Conservation (phyloP, 2,797 vertebrate genomes). For the Luscinia megarhynchos region DNA sequence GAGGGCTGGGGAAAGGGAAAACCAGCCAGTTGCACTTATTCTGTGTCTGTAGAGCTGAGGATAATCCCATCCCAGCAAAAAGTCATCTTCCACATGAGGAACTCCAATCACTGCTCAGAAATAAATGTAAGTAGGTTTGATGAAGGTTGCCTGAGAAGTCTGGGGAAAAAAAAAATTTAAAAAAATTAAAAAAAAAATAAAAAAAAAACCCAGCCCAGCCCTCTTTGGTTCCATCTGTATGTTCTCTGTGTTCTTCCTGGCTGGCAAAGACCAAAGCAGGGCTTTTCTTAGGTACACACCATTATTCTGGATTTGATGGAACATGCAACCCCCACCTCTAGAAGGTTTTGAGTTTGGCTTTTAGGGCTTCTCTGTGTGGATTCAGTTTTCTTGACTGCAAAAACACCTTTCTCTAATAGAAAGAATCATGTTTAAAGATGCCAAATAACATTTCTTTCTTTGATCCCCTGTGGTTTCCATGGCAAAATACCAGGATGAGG, state of each 20-base stretch:
- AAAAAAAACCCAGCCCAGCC: neutral
- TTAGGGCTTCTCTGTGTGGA: neutral
- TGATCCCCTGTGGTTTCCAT: neutral
- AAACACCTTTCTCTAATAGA: neutral
- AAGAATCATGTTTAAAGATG: neutral
- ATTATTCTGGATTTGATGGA: neutral
- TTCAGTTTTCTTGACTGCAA: neutral
- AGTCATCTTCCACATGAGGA: neutral
- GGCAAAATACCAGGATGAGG: neutral
- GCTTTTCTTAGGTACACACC: fast-evolving
- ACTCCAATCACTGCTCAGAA: neutral
- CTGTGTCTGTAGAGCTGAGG: neutral
- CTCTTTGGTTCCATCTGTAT: neutral
- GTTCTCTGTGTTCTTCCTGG: neutral
- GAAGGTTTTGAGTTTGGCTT: neutral
- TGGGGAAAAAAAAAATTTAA: neutral
- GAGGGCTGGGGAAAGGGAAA: neutral
- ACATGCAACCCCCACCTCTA: fast-evolving
- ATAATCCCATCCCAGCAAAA: neutral
- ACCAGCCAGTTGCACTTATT: neutral
- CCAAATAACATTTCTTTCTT: neutral
- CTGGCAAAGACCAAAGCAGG: neutral
- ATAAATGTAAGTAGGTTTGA: neutral
- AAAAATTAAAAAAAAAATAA: neutral
- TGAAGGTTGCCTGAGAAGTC: neutral